Base-by-base conservation (phyloP, 2,888 invertebrate species). In the Rhorus exstirpatorius region DNA sequence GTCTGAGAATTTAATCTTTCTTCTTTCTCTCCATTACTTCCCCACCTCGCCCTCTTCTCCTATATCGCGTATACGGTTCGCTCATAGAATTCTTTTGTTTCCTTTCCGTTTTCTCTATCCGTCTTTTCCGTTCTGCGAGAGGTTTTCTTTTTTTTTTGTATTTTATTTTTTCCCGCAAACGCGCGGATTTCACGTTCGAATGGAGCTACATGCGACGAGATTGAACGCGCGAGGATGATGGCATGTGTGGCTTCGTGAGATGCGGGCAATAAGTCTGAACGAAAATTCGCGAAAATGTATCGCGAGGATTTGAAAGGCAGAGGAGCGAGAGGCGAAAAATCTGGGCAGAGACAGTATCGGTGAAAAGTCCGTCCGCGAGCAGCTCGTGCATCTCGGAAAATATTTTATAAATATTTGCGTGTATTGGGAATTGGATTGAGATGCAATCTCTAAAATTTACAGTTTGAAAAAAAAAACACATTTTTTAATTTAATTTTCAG, bases 141-240 rank as follows among this genome's bases (percentile, higher is more conserved):
- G 1, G 0, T 14, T 46, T 65, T 4, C 10, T 6, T 19, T 24
- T 58, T 49, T 17, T 31, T 8, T 55, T 17, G 67, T 31, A 19
- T 14, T 75, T 21, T 35, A 31, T 10, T 46, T n/a, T 19, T 21
- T 35, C 21, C 14, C 44, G 14, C 46, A 35, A 55, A 55, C n/a
- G n/a, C 44, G 55, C 49, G 65, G 44, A 58, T 75, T 75, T 65
- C 49, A 21, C 10, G 51, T 74, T 44, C 24, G 21, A 44, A 63
- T 41, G 44, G 26, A 41, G 21, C 41, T 60, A 61, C 26, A 63
- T 51, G n/a, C 7, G 12, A 70, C 19, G 63, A 70, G 53, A 77
- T 70, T 61, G 68, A 70, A 70, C 61, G 31, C 41, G 26, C 19
- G 41, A 24, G 60, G 60, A 68, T 68, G 61, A 77, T 77, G n/a